Conservation (phyloP, 2,113 vertebrate genomes). For the Notothenia rossii region DNA sequence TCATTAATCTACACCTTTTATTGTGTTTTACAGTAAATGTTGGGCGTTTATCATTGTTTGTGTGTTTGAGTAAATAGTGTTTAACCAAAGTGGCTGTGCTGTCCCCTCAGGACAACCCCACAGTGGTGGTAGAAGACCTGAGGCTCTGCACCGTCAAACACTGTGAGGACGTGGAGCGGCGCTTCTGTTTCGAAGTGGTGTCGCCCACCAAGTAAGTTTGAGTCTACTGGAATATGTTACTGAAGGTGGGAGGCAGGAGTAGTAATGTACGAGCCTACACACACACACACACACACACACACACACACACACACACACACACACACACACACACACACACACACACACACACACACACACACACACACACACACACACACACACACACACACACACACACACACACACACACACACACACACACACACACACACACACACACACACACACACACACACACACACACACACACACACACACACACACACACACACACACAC, state of each 20-base stretch:
- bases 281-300: neutral
- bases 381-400: neutral
- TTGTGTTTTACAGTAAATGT: too few species aligned
- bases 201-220: conserved; percentile 95
- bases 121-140: conserved; percentile 96
- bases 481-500: neutral
- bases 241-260: conserved; percentile 12
- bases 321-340: neutral
- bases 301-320: neutral
- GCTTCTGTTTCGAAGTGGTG: conserved; percentile 98
- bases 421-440: neutral
- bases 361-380: neutral
- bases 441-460: neutral
- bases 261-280: neutral
- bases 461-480: neutral
- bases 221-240: conserved; percentile 13
- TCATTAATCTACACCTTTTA: neutral
- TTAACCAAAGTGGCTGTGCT: conserved; percentile 7
- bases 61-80: neutral
- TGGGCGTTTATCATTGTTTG: too few species aligned
- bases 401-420: neutral
- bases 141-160: conserved; percentile 96
- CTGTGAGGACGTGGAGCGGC: conserved; percentile 95
- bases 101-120: conserved; percentile 92
- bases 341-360: neutral